Percentiles rank a stretch among this genome's conserved stretches.
phyloP scores from a whole-genome alignment of 1,140 invertebrate species.

The Thereuonema tuberculata region DNA sequence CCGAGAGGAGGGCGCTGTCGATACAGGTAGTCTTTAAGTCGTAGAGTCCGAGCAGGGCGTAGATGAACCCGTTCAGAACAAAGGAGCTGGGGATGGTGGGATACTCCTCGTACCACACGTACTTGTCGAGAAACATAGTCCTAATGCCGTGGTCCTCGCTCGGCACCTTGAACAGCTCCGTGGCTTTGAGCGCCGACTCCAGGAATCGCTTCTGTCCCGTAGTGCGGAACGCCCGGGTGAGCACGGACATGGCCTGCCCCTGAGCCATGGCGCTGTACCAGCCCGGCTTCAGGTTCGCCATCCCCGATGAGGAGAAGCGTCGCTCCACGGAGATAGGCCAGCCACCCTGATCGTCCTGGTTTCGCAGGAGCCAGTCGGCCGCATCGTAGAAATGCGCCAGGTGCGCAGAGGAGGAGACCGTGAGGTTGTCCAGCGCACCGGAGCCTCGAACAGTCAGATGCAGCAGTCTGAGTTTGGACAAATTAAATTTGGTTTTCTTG shows the following conservation, averaged over 20 bases:
- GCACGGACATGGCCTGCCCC: slow-evolving; percentile 86
- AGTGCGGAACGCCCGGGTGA: slow-evolving; percentile 73
- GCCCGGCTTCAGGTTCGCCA: slow-evolving; percentile 62
- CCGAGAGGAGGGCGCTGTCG: slow-evolving; percentile 19
- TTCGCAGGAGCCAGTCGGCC: slow-evolving; percentile 78
- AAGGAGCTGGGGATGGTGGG: slow-evolving; percentile 88
- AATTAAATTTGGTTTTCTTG: slow-evolving; percentile 19
- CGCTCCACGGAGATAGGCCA: slow-evolving; percentile 78
- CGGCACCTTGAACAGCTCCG: slow-evolving; percentile 61
- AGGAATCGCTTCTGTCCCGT: slow-evolving; percentile 63
- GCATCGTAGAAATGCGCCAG: slow-evolving; percentile 80
- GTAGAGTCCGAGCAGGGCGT: slow-evolving; percentile 89
- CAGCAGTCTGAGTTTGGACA: slow-evolving; percentile 25
- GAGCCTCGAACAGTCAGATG: slow-evolving; percentile 54
- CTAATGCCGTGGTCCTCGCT: slow-evolving; percentile 57
- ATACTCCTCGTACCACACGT: slow-evolving; percentile 94
- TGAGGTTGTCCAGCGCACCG: slow-evolving; percentile 67
- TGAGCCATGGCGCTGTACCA: slow-evolving; percentile 98
- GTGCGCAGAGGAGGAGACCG: slow-evolving; percentile 66
- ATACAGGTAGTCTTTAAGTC: slow-evolving; percentile 60
- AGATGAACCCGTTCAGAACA: slow-evolving; percentile 98
- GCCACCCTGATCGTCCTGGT: slow-evolving; percentile 74
- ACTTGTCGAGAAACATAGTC: slow-evolving; percentile 66
- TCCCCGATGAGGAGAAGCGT: slow-evolving; percentile 50
- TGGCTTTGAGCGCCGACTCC: slow-evolving; percentile 58